A percentile compares a stretch with the other conserved stretches of the same genome.
These are phyloP conservation scores for Chouioia cunea DNA, from an alignment of 2,888 invertebrate genomes.

Conservation along the genomic window DNA sequence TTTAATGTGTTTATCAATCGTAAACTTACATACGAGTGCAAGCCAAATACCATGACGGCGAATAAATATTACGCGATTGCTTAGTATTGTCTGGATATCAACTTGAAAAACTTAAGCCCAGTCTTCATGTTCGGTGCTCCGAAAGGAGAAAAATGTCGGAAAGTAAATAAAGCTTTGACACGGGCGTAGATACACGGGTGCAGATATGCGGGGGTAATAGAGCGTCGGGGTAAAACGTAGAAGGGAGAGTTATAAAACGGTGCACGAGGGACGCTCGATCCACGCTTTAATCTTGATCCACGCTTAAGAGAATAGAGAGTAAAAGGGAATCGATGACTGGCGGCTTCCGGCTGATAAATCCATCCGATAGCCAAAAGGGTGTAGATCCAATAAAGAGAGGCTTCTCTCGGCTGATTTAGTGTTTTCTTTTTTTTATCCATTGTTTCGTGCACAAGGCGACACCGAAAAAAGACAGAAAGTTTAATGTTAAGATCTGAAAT, in stretches of 20 bases:
- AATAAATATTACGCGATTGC: too few relatives aligned
- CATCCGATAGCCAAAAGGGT: slow-evolving; percentile 34
- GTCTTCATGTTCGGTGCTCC: not conserved
- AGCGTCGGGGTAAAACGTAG: slow-evolving; percentile 1
- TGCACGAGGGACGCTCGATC: slow-evolving; percentile 58
- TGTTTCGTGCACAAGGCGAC: slow-evolving; percentile 5
- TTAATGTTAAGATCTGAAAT: slow-evolving; percentile 1
- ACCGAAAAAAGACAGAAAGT: not conserved
- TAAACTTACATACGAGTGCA: too few relatives aligned
- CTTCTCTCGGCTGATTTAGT: slow-evolving; percentile 31
- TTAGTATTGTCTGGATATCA: too few relatives aligned
- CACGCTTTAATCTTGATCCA: slow-evolving; percentile 53
- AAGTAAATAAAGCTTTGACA: slow-evolving; percentile 36
- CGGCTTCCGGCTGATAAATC: slow-evolving; percentile 45
- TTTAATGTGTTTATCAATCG: too few relatives aligned
- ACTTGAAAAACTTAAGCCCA: not conserved
- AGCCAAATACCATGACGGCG: too few relatives aligned
- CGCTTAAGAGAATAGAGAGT: slow-evolving; percentile 30
- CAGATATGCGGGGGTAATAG: slow-evolving; percentile 27
- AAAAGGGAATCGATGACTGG: slow-evolving; percentile 49
- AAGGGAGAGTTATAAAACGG: slow-evolving; percentile 36
- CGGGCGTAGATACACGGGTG: not conserved
- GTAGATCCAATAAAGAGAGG: slow-evolving; percentile 34
- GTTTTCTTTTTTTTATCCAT: slow-evolving; percentile 6
- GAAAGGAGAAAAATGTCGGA: slow-evolving; percentile 15